Evolutionary conservation across 2,888 invertebrate species (phyloP).

Genomic region (Tachina fera): DNA sequence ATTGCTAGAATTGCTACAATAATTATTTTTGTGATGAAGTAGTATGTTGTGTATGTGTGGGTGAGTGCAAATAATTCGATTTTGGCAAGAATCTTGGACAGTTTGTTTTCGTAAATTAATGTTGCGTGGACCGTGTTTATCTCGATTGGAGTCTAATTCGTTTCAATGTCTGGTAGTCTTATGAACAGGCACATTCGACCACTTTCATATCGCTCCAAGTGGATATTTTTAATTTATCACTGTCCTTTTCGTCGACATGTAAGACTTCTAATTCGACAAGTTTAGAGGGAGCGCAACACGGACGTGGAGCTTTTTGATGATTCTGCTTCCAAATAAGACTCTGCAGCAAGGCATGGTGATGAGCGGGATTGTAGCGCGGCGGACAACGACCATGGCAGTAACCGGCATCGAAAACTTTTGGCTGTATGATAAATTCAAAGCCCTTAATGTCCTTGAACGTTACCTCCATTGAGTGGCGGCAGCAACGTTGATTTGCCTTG

Average conservation of each 20-base stretch:
- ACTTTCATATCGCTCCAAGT: slow-evolving; percentile 89
- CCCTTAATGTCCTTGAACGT: slow-evolving; percentile 87
- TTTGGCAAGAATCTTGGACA: background rate
- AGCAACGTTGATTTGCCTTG: slow-evolving; percentile 85
- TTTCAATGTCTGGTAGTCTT: background rate
- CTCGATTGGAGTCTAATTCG: background rate
- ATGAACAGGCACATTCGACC: slow-evolving; percentile 88
- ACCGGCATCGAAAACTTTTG: slow-evolving; percentile 88
- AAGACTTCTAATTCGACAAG: slow-evolving; percentile 87
- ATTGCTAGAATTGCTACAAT: too few species aligned
- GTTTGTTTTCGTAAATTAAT: background rate
- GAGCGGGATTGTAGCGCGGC: slow-evolving; percentile 87
- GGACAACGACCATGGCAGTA: slow-evolving; percentile 89
- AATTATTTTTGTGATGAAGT: too few species aligned
- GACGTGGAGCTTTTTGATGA: slow-evolving; percentile 84
- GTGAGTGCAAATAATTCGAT: background rate
- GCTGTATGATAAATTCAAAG: slow-evolving; percentile 87
- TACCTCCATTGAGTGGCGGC: slow-evolving; percentile 87
- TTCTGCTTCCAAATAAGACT: slow-evolving; percentile 87
- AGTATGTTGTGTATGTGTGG: too few species aligned
- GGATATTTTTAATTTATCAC: slow-evolving; percentile 86
- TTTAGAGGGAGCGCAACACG: slow-evolving; percentile 88
- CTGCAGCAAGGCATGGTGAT: slow-evolving; percentile 88
- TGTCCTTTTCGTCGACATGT: slow-evolving; percentile 86
- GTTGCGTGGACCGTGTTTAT: too few species aligned